phyloP scores from a whole-genome alignment of 2,888 invertebrate species.

The Strigamia maritima region DNA sequence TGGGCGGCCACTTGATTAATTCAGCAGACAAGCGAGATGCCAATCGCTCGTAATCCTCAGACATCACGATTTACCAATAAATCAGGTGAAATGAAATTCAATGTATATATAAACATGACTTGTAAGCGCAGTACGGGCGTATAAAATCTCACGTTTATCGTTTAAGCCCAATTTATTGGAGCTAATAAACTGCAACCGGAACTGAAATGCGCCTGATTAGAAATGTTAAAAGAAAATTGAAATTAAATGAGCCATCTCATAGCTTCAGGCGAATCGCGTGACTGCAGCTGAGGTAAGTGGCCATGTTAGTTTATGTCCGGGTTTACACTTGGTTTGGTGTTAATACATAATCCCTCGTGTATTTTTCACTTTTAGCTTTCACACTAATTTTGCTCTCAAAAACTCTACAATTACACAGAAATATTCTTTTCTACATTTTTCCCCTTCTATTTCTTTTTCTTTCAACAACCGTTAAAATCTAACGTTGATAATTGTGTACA shows the following conservation, averaged over 20 bases:
- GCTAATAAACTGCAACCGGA: conserved; percentile 34
- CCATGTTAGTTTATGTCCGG: conserved; percentile 24
- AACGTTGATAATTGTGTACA: too few species aligned
- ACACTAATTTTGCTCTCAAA: background rate
- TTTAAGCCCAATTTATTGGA: conserved; percentile 32
- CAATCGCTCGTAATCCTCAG: conserved; percentile 17
- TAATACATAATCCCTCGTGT: background rate
- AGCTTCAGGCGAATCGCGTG: conserved; percentile 6
- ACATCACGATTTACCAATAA: conserved; percentile 28
- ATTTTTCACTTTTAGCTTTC: background rate
- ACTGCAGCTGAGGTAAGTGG: conserved; percentile 28
- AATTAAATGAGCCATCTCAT: conserved; percentile 32
- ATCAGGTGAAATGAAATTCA: conserved; percentile 23
- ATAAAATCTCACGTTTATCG: conserved; percentile 28
- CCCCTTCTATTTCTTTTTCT: too few species aligned
- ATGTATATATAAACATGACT: conserved; percentile 12
- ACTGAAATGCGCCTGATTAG: conserved; percentile 25
- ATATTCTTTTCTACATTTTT: too few species aligned
- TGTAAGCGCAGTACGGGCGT: background rate
- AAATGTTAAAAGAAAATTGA: conserved; percentile 34
- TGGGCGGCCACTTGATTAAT: conserved; percentile 18
- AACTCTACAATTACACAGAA: too few species aligned
- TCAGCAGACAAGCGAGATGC: conserved; percentile 27
- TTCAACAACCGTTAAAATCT: too few species aligned
- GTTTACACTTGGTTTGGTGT: conserved; percentile 6